Evolutionary conservation across 1,140 invertebrate genomes (phyloP).

Genomic region (Harlomillsia oculata): DNA sequence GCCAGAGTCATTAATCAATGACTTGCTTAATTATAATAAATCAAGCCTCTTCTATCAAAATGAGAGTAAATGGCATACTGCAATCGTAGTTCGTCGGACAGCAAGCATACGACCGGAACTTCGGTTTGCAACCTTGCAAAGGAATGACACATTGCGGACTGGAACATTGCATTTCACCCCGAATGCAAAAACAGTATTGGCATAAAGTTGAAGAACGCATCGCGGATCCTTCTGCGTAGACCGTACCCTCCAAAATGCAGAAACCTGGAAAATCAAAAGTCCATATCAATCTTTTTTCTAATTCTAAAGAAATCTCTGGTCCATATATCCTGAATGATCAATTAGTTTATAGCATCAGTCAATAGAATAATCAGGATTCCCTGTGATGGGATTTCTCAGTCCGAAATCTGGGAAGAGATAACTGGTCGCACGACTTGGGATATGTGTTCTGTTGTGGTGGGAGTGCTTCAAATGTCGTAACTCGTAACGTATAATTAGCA

Average conservation of each 20-base stretch:
- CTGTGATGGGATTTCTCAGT: slow-evolving; percentile 13
- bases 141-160: slow-evolving; percentile 69
- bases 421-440: no score
- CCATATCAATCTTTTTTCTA: no score
- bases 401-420: slow-evolving; percentile 10
- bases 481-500: no score
- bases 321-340: no score
- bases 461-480: no score
- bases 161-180: slow-evolving; percentile 63
- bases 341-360: no score
- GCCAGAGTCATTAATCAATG: background rate
- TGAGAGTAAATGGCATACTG: slow-evolving; percentile 39
- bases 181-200: slow-evolving; percentile 79
- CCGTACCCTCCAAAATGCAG: slow-evolving; percentile 61
- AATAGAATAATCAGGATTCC: background rate
- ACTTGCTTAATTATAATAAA: no score
- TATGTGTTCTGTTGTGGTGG: no score
- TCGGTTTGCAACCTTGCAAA: slow-evolving; percentile 58
- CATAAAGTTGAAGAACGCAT: slow-evolving; percentile 66
- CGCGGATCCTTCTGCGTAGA: slow-evolving; percentile 71
- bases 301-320: no score
- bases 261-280: slow-evolving; percentile 43
- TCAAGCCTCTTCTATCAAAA: background rate
- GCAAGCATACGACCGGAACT: slow-evolving; percentile 61
- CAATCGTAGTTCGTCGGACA: slow-evolving; percentile 77